Percentiles rank a stretch among this genome's conserved stretches.
Conservation (phyloP, 2,888 invertebrate genomes). For the Clistopyga incitator region DNA sequence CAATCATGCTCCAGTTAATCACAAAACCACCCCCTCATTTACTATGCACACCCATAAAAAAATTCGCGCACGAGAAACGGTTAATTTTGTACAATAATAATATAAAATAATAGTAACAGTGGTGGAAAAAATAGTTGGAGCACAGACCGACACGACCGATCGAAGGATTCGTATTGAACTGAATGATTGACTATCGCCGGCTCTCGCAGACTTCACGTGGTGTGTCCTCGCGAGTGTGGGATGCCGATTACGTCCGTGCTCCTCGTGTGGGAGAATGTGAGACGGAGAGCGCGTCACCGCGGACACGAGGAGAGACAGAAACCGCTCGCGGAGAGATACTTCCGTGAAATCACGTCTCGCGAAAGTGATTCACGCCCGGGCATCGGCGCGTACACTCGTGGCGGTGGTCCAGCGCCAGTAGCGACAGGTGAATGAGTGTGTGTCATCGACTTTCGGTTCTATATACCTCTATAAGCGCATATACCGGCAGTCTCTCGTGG, state of each 20-base stretch:
- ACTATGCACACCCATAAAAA: constrained; percentile 16
- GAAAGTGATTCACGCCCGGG: constrained; percentile 65
- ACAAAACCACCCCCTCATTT: constrained; percentile 10
- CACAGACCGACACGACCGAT: constrained; percentile 49
- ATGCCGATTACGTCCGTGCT: constrained; percentile 58
- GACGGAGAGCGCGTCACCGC: constrained; percentile 47
- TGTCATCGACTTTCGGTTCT: constrained; percentile 42
- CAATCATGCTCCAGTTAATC: constrained; percentile 46
- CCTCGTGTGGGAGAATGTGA: constrained; percentile 51
- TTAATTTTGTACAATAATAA: neutral
- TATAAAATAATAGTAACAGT: neutral
- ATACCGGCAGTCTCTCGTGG: constrained; percentile 33
- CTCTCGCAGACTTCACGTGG: constrained; percentile 36
- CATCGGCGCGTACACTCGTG: constrained; percentile 18
- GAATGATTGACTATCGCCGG: constrained; percentile 62
- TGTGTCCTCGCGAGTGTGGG: constrained; percentile 32
- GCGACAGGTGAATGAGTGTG: constrained; percentile 50
- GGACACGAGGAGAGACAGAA: constrained; percentile 22
- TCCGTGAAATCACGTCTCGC: constrained; percentile 64
- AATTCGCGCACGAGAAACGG: neutral
- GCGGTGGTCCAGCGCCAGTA: constrained; percentile 12
- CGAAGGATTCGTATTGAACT: constrained; percentile 58
- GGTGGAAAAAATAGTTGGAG: constrained; percentile 6
- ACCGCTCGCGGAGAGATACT: constrained; percentile 41
- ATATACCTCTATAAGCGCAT: constrained; percentile 43